A percentile compares a stretch with the other conserved stretches of the same genome.
Evolutionary conservation across 2,888 invertebrate genomes (phyloP).

Genomic region (Tribolium freemani): DNA sequence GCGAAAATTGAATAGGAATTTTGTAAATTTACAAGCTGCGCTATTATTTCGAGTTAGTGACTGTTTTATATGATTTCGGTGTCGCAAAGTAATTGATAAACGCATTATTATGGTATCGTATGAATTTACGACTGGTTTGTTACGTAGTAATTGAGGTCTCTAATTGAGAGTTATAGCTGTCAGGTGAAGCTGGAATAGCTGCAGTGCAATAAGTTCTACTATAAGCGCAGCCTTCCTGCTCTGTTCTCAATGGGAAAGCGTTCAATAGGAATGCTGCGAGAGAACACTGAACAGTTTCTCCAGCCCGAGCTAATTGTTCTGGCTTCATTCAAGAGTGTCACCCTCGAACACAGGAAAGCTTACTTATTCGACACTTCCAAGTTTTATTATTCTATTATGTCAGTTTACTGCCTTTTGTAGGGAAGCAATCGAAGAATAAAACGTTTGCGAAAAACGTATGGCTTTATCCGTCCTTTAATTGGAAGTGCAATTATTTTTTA

Average conservation of each 20-base stretch:
- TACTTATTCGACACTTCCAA: conserved; percentile 46
- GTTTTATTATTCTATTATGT: conserved; percentile 47
- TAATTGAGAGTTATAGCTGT: conserved; percentile 42
- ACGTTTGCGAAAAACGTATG: conserved; percentile 22
- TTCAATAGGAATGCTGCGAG: conserved; percentile 34
- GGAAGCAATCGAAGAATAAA: conserved; percentile 39
- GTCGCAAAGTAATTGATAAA: conserved; percentile 35
- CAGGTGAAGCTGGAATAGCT: conserved; percentile 32
- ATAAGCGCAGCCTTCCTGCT: conserved; percentile 28
- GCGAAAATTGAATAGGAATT: background rate
- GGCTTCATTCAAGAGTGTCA: conserved; percentile 46
- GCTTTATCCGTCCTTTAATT: conserved; percentile 20
- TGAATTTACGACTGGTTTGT: conserved; percentile 31
- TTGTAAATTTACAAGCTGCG: background rate
- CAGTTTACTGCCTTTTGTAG: conserved; percentile 44
- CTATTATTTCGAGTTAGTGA: conserved; percentile 2
- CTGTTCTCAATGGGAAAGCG: conserved; percentile 35
- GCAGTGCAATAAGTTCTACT: conserved; percentile 35
- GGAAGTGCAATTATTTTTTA: conserved; percentile 10
- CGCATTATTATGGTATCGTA: conserved; percentile 21
- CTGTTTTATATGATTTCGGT: conserved; percentile 6
- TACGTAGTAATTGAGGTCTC: conserved; percentile 41
- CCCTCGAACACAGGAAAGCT: conserved; percentile 45
- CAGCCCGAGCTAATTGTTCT: conserved; percentile 42
- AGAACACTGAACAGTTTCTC: conserved; percentile 42